Percentiles rank a stretch among this genome's conserved stretches.
phyloP scores from a whole-genome alignment of 1,140 invertebrate genomes.

The Drosophila nikananu region DNA sequence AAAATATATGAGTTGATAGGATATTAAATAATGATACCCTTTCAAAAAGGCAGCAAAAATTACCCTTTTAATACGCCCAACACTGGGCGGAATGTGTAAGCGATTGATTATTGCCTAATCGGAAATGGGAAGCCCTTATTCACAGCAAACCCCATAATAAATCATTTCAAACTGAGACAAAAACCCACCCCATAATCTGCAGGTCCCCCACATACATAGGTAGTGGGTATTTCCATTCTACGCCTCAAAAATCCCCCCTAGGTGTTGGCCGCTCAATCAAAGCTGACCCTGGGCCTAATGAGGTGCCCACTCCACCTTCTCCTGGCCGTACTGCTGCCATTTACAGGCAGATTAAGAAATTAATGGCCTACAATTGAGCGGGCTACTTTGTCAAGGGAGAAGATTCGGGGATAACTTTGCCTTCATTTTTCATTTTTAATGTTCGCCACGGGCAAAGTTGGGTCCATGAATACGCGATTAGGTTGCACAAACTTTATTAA shows the following conservation, averaged over 20 bases:
- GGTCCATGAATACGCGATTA: slow-evolving; percentile 51
- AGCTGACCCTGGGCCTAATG: slow-evolving; percentile 47
- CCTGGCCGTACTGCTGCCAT: slow-evolving; percentile 28
- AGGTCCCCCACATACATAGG: not conserved
- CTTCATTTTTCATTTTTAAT: slow-evolving; percentile 62
- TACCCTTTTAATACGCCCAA: too few species aligned
- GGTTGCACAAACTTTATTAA: slow-evolving; percentile 54
- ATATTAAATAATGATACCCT: not conserved
- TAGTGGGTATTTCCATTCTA: not conserved
- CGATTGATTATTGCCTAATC: slow-evolving; percentile 35
- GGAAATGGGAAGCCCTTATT: slow-evolving; percentile 17
- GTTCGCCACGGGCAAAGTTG: slow-evolving; percentile 42
- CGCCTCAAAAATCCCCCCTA: slow-evolving; percentile 18
- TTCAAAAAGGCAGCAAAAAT: slow-evolving; percentile 2
- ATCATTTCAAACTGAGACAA: slow-evolving; percentile 39
- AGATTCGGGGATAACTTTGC: slow-evolving; percentile 43
- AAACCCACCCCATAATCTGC: slow-evolving; percentile 2
- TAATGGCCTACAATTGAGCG: slow-evolving; percentile 59
- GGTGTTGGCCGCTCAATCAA: slow-evolving; percentile 55
- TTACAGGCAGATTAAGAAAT: slow-evolving; percentile 57
- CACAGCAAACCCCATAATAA: slow-evolving; percentile 47
- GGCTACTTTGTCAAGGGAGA: slow-evolving; percentile 44
- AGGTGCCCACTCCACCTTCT: slow-evolving; percentile 19
- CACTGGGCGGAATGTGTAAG: slow-evolving; percentile 7
- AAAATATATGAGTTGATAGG: slow-evolving; percentile 3